Percentiles rank a stretch among this genome's conserved stretches.
These are phyloP conservation scores for Tethea ocularis DNA, from an alignment of 2,888 invertebrate species.

Conservation along the genomic window DNA sequence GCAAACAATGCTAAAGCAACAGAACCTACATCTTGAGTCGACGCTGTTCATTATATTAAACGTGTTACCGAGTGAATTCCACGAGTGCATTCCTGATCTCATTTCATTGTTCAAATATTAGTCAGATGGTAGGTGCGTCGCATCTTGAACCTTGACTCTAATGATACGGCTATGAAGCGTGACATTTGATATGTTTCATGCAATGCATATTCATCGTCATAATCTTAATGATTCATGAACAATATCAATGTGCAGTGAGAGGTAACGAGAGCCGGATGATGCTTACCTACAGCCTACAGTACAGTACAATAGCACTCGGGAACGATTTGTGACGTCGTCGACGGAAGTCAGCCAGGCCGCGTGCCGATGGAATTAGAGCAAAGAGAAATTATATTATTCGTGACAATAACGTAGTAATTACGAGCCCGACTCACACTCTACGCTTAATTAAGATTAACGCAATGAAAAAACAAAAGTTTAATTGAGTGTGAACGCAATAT, in stretches of 20 bases:
- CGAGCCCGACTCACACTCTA: constrained; percentile 11
- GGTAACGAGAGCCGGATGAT: neutral
- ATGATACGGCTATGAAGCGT: neutral
- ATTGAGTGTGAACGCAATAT: constrained; percentile 26
- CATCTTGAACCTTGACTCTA: neutral
- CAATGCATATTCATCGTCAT: neutral
- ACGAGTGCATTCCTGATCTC: neutral
- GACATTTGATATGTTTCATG: neutral
- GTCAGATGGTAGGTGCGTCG: neutral
- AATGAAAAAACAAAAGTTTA: constrained; percentile 17
- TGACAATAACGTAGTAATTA: constrained; percentile 16
- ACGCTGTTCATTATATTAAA: neutral
- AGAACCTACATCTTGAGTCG: no score
- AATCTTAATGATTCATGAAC: neutral
- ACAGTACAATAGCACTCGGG: neutral
- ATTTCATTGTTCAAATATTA: neutral
- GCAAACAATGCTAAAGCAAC: no score
- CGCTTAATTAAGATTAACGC: constrained; percentile 19
- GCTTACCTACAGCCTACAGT: no score
- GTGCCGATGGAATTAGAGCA: constrained; percentile 13
- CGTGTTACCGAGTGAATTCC: neutral
- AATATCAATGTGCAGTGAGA: neutral
- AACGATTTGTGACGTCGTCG: constrained; percentile 3
- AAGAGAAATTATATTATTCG: constrained; percentile 13
- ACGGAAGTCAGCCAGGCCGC: constrained; percentile 5